These are phyloP conservation scores for Tetramorium alpestre DNA, from an alignment of 1,140 invertebrate genomes.

Conservation along the genomic window DNA sequence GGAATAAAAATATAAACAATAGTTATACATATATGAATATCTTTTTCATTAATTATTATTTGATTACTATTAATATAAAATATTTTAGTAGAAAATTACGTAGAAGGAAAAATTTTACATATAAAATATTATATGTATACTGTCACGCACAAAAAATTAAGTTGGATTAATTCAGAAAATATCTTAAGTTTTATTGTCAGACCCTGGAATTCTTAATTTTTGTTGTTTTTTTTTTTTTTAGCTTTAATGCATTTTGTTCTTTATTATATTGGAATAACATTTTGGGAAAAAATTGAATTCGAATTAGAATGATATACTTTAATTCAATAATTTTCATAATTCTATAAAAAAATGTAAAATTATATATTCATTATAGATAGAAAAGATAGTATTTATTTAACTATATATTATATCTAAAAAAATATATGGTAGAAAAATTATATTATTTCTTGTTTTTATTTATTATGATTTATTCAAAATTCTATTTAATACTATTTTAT, in stretches of 20 bases:
- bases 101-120: too few relatives aligned
- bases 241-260: background rate
- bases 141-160: too few relatives aligned
- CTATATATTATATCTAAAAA: background rate
- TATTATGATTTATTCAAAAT: background rate
- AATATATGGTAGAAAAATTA: background rate
- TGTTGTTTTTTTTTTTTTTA: background rate
- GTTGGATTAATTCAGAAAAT: too few relatives aligned
- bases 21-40: background rate
- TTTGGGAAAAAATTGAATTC: background rate
- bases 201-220: background rate
- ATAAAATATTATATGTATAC: too few relatives aligned
- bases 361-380: background rate
- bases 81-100: background rate
- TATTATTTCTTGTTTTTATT: background rate
- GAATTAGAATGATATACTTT: background rate
- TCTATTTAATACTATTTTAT: background rate
- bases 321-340: background rate
- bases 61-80: background rate
- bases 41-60: background rate
- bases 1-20: background rate
- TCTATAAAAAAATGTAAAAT: background rate
- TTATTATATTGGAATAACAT: background rate
- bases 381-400: background rate
- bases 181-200: background rate